These are phyloP conservation scores for Psylliodes chrysocephalus DNA, from an alignment of 2,888 invertebrate species.

Conservation along the genomic window DNA sequence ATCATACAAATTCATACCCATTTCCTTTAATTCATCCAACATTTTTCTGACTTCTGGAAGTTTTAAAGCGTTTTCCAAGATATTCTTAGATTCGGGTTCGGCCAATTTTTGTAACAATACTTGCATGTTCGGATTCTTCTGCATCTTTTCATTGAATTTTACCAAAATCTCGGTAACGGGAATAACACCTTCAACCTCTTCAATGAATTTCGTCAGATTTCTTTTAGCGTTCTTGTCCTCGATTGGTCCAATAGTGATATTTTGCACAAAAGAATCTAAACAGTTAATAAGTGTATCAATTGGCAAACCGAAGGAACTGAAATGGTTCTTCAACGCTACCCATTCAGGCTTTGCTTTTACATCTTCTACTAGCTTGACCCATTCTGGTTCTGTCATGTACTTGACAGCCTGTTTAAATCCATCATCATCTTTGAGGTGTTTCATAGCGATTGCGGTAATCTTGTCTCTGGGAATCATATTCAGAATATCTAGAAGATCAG, in stretches of 20 bases:
- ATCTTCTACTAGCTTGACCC: conserved; percentile 39
- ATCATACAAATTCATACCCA: conserved; percentile 45
- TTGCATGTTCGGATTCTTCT: conserved; percentile 40
- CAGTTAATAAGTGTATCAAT: conserved; percentile 39
- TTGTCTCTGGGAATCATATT: conserved; percentile 37
- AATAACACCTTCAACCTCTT: conserved; percentile 31
- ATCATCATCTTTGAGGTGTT: conserved; percentile 43
- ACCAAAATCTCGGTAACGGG: conserved; percentile 37
- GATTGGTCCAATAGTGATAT: conserved; percentile 17
- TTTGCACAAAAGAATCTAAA: conserved; percentile 26
- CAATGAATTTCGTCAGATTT: conserved; percentile 32
- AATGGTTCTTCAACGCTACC: conserved; percentile 40
- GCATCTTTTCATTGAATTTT: conserved; percentile 39
- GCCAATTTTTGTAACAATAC: conserved; percentile 45
- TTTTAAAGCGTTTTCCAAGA: conserved; percentile 33
- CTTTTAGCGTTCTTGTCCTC: conserved; percentile 19
- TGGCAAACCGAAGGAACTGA: conserved; percentile 40
- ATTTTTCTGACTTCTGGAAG: conserved; percentile 42
- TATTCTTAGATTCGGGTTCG: conserved; percentile 37
- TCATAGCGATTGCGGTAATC: conserved; percentile 40
- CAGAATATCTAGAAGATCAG: conserved; percentile 14
- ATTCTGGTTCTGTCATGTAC: conserved; percentile 47
- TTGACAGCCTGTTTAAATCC: conserved; percentile 48
- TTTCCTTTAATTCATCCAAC: conserved; percentile 38
- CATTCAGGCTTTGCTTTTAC: conserved; percentile 44